phyloP scores from a whole-genome alignment of 2,113 vertebrate species.

The Sinocyclocheilus grahami region DNA sequence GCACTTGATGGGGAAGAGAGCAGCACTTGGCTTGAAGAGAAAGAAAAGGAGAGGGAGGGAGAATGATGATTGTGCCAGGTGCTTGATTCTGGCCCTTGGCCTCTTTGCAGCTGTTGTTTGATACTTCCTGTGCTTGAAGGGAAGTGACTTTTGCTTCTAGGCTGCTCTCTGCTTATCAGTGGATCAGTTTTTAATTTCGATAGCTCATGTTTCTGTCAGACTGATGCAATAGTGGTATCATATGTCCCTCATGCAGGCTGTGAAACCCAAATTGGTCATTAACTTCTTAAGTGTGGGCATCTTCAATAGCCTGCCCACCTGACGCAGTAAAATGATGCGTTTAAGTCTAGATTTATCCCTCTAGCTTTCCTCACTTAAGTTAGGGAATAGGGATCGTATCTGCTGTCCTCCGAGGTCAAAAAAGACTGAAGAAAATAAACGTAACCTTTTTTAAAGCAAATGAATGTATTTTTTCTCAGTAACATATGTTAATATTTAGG shows the following conservation, averaged over 20 bases:
- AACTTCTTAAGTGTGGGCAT: neutral
- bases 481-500: neutral
- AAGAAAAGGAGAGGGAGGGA: conserved; percentile 42
- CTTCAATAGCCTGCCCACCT: neutral
- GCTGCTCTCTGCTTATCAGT: conserved; percentile 46
- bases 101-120: conserved; percentile 67
- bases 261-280: neutral
- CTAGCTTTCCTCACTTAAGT: neutral
- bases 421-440: neutral
- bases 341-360: neutral
- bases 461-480: neutral
- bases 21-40: conserved; percentile 42
- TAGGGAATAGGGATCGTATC: neutral
- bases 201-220: conserved; percentile 14
- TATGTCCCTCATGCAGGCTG: neutral
- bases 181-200: conserved; percentile 44
- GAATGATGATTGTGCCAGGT: conserved; percentile 49
- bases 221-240: neutral
- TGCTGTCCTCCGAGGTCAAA: neutral
- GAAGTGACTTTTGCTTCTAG: conserved; percentile 50
- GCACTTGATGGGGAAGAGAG: conserved; percentile 62
- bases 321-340: neutral
- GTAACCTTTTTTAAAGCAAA: neutral
- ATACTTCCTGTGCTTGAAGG: conserved; percentile 64
- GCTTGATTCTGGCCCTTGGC: conserved; percentile 55